Evolutionary conservation across 2,797 vertebrate genomes (phyloP), one percentile per base, ranked within the genome.

Genomic region (Steatocranus sp.): DNA sequence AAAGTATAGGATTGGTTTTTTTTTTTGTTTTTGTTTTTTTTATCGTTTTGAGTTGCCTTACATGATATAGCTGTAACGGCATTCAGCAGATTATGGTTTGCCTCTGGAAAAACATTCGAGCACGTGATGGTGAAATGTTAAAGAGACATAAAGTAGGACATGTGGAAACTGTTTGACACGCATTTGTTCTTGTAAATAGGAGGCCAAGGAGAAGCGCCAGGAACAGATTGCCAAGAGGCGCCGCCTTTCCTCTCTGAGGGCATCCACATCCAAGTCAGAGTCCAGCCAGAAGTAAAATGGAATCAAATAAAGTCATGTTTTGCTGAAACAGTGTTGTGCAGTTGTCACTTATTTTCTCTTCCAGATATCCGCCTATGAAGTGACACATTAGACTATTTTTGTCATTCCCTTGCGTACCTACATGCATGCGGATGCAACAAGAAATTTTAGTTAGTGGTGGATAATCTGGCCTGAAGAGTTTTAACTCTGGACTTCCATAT

Each of bases 191-290:
- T 78, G 5, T 9, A 1, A 95, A 90, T 91, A 99, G 98, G 98
- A 99, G 93, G 98, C 98, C 85, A 99, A 99, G 92, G 99, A 99
- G 93, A 99, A 99, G 91, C 97, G 97, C 17, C 98, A 99, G 94
- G 99, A 99, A 95, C 97, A 99, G 96, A 99, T 99, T 7, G 98
- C 98, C 4, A 99, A 99, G 97, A 97, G 98, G 68, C 97, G 98
- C 30, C 97, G 99, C 75, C 98, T 99, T 85, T 99, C 98, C 76
- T 99, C 98, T 50, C 95, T 99, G 92, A 97, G 98, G 88, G 98
- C 98, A 88, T 99, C 99, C 87, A 97, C 97, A 92, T 99, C 99
- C 80, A 99, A 99, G 85, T 99, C 99, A 34, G 99, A 99, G 94
- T 98, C 99, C 88, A 99, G 98, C 96, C 98, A 99, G 91, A 99